Conservation (phyloP, 2,797 vertebrate species). For the Melanotaenia maccullochi region DNA sequence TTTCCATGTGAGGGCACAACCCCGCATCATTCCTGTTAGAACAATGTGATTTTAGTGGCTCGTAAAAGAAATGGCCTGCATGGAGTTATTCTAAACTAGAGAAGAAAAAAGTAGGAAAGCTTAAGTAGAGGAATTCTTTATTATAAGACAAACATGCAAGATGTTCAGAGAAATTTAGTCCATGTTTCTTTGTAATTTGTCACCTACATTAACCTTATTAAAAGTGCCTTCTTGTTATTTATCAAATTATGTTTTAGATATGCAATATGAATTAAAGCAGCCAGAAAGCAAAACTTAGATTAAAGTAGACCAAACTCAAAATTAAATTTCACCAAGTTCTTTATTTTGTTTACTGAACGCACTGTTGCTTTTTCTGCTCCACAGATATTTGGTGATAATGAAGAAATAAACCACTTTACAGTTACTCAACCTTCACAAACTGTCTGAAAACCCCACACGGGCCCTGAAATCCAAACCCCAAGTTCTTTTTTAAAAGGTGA, state of each 20-base stretch:
- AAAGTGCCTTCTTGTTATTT: not conserved
- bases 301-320: not conserved
- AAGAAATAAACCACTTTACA: slow-evolving; percentile 67
- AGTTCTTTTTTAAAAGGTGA: slow-evolving; percentile 21
- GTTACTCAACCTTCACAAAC: slow-evolving; percentile 43
- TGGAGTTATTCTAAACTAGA: not conserved
- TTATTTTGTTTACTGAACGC: not conserved
- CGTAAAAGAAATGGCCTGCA: not conserved
- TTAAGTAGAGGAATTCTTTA: not conserved
- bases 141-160: not conserved
- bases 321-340: not conserved
- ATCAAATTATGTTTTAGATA: not conserved
- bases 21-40: not conserved
- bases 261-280: not conserved
- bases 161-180: not conserved
- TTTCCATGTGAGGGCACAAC: slow-evolving; percentile 49
- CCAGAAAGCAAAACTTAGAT: not conserved
- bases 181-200: not conserved
- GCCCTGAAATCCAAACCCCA: slow-evolving; percentile 19
- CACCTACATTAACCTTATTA: not conserved
- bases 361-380: slow-evolving; percentile 25
- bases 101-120: not conserved
- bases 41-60: not conserved
- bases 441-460: slow-evolving; percentile 21
- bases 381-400: slow-evolving; percentile 78